Percentiles rank a stretch among this genome's conserved stretches.
phyloP scores from a whole-genome alignment of 2,113 vertebrate genomes.

The Planiliza haematocheilus region DNA sequence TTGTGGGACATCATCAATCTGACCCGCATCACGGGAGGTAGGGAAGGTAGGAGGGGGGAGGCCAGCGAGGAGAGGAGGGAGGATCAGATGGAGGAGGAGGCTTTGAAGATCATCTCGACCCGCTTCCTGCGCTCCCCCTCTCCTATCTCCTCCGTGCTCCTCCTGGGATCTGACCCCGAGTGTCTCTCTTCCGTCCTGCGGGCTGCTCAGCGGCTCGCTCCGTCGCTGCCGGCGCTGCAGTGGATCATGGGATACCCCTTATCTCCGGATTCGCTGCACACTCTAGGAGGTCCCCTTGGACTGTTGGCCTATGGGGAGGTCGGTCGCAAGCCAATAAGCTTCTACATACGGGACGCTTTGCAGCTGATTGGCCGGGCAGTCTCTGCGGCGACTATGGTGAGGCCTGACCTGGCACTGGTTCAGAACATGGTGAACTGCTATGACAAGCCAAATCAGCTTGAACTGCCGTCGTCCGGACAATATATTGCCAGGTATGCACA shows the following conservation, averaged over 20 bases:
- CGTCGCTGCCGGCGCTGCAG: slow-evolving; percentile 83
- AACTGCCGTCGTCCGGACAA: slow-evolving; percentile 84
- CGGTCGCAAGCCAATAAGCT: slow-evolving; percentile 87
- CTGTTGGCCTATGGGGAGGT: slow-evolving; percentile 92
- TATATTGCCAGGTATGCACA: slow-evolving; percentile 80
- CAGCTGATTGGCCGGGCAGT: slow-evolving; percentile 87
- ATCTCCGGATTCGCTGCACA: slow-evolving; percentile 86
- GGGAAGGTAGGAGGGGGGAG: slow-evolving; percentile 48
- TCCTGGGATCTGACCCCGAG: slow-evolving; percentile 87
- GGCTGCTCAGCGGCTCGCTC: slow-evolving; percentile 78
- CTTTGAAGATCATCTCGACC: slow-evolving; percentile 76
- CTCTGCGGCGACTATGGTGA: slow-evolving; percentile 70
- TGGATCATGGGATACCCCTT: slow-evolving; percentile 94
- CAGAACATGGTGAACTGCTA: slow-evolving; percentile 85
- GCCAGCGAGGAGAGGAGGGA: slow-evolving; percentile 74
- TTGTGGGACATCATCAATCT: slow-evolving; percentile 82
- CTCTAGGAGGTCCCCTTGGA: slow-evolving; percentile 87
- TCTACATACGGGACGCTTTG: slow-evolving; percentile 86
- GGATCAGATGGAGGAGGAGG: slow-evolving; percentile 77
- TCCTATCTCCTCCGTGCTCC: slow-evolving; percentile 83
- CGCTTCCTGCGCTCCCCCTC: slow-evolving; percentile 75
- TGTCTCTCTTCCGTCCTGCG: slow-evolving; percentile 82
- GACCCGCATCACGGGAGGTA: slow-evolving; percentile 52
- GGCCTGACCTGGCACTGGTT: slow-evolving; percentile 81
- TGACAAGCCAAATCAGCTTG: slow-evolving; percentile 63